Conservation (phyloP, 2,797 vertebrate genomes). For the Moxostoma hubbsi region DNA sequence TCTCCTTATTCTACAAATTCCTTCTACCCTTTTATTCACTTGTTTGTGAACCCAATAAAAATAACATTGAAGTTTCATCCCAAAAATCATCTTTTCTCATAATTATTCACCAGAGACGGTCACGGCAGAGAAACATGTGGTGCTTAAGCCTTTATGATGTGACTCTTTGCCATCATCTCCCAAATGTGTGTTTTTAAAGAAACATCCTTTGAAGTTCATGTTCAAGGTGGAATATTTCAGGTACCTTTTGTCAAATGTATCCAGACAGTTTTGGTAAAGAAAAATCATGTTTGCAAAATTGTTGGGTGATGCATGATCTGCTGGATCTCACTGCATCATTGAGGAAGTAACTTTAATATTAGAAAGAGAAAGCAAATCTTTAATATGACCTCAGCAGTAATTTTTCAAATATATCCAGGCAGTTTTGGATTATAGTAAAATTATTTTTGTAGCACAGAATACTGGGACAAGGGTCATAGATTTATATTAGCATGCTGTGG, state of each 20-base stretch:
- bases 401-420: no score
- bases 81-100: not conserved
- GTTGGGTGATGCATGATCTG: no score
- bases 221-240: not conserved
- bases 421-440: no score
- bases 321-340: no score
- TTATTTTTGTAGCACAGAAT: no score
- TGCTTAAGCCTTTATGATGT: slow-evolving; percentile 18
- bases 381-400: no score
- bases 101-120: not conserved
- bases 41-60: slow-evolving; percentile 7
- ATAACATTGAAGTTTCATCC: not conserved
- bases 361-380: no score
- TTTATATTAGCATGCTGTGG: no score
- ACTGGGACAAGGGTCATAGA: no score
- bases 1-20: no score
- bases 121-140: slow-evolving; percentile 6
- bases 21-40: not conserved
- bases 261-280: not conserved
- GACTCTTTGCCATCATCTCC: slow-evolving; percentile 15
- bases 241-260: no score
- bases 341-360: no score
- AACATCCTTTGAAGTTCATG: slow-evolving; percentile 39
- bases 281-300: not conserved
- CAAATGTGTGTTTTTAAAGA: slow-evolving; percentile 18